Evolutionary conservation across 2,888 invertebrate genomes (phyloP).

Genomic region (Eugnorisma glareosa): DNA sequence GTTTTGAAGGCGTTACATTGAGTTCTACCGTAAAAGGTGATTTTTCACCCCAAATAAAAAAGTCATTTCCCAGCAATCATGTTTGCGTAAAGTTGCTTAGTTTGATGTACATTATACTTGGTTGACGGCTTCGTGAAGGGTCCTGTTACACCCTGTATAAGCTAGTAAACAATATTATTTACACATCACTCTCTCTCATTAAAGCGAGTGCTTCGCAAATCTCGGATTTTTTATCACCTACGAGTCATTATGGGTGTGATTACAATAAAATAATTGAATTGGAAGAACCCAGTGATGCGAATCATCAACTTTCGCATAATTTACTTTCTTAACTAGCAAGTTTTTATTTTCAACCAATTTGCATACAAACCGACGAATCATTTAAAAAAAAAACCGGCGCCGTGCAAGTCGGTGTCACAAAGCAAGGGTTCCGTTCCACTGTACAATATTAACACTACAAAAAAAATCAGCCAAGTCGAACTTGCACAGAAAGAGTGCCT

Average conservation of each 20-base stretch:
- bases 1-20: no score
- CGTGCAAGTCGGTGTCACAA: not conserved
- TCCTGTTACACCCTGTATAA: no score
- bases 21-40: no score
- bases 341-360: conserved; percentile 17
- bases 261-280: not conserved
- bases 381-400: not conserved
- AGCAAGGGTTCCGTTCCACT: not conserved
- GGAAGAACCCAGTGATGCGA: not conserved
- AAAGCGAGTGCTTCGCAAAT: not conserved
- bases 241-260: not conserved
- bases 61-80: no score
- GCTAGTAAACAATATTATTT: not conserved
- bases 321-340: not conserved
- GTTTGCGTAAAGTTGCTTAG: no score
- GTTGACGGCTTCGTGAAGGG: no score
- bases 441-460: not conserved
- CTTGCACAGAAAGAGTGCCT: not conserved
- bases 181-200: not conserved
- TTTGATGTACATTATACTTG: no score
- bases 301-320: not conserved
- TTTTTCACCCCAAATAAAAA: no score
- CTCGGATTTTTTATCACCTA: not conserved
- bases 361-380: not conserved
- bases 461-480: not conserved